Evolutionary conservation across 2,797 vertebrate species (phyloP).

Genomic region (Parauchenoglanis punctatus): DNA sequence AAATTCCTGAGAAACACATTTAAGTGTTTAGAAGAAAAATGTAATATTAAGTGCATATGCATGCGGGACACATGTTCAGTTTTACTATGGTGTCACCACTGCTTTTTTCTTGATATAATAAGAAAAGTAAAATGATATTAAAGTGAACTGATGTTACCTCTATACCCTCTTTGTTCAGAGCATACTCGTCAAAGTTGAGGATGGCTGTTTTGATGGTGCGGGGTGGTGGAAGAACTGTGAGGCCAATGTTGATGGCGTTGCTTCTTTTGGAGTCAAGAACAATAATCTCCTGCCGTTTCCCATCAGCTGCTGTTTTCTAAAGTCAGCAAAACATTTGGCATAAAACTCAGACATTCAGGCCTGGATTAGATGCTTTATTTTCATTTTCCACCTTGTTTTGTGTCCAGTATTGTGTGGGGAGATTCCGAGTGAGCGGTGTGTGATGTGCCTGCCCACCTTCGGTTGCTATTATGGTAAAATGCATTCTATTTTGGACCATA

Average conservation of each 20-base stretch:
- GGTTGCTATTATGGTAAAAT: conserved; percentile 2
- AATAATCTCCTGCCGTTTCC: conserved; percentile 95
- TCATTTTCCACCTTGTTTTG: background rate
- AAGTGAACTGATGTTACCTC: conserved; percentile 79
- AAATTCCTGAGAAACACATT: background rate
- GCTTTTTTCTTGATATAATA: background rate
- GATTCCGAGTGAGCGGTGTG: background rate
- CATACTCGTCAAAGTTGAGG: conserved; percentile 98
- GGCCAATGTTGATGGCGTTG: conserved; percentile 95
- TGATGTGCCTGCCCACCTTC: background rate
- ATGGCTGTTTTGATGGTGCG: conserved; percentile 98
- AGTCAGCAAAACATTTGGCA: conserved; percentile 14
- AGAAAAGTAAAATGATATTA: background rate
- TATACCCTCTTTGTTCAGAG: conserved; percentile 98
- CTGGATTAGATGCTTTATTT: background rate
- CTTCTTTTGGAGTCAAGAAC: conserved; percentile 96
- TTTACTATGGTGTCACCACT: background rate
- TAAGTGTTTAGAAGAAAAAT: conserved; percentile 29
- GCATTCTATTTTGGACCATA: conserved; percentile 1
- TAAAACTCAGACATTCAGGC: background rate
- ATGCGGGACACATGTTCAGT: background rate
- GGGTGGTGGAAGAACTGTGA: conserved; percentile 94
- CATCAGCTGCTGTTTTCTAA: conserved; percentile 94
- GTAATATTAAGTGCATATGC: conserved; percentile 43
- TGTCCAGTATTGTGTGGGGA: background rate